Percentiles rank a stretch among this genome's conserved stretches.
Evolutionary conservation across 2,797 vertebrate genomes (phyloP).

Genomic region (Furcifer pardalis): DNA sequence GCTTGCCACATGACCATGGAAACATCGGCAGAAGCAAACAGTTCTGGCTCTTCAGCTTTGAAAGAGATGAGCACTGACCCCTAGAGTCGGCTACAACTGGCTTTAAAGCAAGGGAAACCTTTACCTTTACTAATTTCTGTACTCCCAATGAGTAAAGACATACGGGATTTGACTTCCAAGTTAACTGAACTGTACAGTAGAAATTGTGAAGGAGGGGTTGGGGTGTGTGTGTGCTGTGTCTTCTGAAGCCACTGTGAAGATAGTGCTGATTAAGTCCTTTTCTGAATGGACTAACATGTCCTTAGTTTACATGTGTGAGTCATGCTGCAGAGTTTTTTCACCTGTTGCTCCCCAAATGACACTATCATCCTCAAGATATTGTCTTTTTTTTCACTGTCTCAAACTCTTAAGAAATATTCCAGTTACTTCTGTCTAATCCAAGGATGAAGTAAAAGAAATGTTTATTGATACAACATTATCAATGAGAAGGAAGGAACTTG

Average conservation of each 20-base stretch:
- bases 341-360: constrained; percentile 59
- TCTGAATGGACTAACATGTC: constrained; percentile 50
- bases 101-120: no score
- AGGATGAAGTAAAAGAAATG: constrained; percentile 45
- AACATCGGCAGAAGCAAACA: no score
- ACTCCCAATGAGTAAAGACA: constrained; percentile 21
- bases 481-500: not conserved
- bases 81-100: no score
- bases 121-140: not conserved
- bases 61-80: no score
- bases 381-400: constrained; percentile 56
- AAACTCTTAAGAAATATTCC: constrained; percentile 57
- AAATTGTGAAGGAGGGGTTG: no score
- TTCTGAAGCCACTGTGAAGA: constrained; percentile 29
- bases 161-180: constrained; percentile 51
- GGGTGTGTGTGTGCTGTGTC: no score
- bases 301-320: constrained; percentile 42
- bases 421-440: constrained; percentile 60
- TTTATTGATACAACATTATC: not conserved
- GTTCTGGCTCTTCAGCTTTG: no score
- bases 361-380: constrained; percentile 67
- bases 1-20: no score
- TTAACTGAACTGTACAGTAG: constrained; percentile 34
- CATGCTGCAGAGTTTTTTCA: constrained; percentile 49
- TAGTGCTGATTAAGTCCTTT: constrained; percentile 64